Percentiles rank a stretch among this genome's conserved stretches.
phyloP scores from a whole-genome alignment of 2,888 invertebrate species.

The Catocala fraxini region DNA sequence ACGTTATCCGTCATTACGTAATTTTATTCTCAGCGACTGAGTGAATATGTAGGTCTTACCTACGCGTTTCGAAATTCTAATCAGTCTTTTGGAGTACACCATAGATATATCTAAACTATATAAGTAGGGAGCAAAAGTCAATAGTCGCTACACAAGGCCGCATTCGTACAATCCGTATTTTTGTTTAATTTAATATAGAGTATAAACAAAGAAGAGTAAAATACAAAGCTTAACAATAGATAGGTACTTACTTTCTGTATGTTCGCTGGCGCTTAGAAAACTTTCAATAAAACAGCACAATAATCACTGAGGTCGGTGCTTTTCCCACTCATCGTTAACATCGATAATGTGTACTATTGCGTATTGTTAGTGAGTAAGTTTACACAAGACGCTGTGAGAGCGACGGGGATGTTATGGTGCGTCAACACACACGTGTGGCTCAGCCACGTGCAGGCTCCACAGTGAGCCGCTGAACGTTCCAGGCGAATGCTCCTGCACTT shows the following conservation, averaged over 20 bases:
- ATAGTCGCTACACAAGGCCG: slow-evolving; percentile 2
- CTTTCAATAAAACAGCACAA: slow-evolving; percentile 26
- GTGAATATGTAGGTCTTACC: slow-evolving; percentile 71
- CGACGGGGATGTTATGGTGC: slow-evolving; percentile 62
- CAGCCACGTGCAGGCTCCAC: slow-evolving; percentile 77
- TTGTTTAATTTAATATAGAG: not conserved
- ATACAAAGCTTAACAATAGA: slow-evolving; percentile 17
- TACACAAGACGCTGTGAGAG: slow-evolving; percentile 42
- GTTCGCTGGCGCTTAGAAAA: slow-evolving; percentile 13
- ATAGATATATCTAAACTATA: slow-evolving; percentile 25
- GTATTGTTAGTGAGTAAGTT: slow-evolving; percentile 51
- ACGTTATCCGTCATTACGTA: slow-evolving; percentile 58
- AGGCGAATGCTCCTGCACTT: slow-evolving; percentile 83
- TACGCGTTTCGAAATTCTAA: slow-evolving; percentile 70
- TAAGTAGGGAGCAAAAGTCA: no score
- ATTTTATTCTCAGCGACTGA: slow-evolving; percentile 62
- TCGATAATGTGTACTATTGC: slow-evolving; percentile 29
- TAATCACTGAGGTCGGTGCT: slow-evolving; percentile 38
- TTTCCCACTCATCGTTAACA: slow-evolving; percentile 22
- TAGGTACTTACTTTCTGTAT: slow-evolving; percentile 30
- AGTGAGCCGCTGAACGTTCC: slow-evolving; percentile 78
- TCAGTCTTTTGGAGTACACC: slow-evolving; percentile 53
- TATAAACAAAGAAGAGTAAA: slow-evolving; percentile 4
- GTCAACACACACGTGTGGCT: slow-evolving; percentile 74
- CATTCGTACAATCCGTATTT: not conserved